phyloP scores from a whole-genome alignment of 30 jellyfish, hydroid and myxozoan genomes.

The Aurelia aurita complex sp. Pacific region DNA sequence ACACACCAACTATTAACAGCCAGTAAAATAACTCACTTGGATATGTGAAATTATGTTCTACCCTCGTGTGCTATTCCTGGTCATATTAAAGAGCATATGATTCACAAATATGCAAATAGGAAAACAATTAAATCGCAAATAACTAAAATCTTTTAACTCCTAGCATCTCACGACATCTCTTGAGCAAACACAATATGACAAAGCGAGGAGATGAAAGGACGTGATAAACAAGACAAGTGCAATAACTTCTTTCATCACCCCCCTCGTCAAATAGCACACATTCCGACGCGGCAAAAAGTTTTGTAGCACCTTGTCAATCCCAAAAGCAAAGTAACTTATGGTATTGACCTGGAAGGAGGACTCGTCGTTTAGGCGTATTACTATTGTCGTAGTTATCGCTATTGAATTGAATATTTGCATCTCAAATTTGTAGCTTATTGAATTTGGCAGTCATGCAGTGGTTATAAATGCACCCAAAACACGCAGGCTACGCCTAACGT shows the following conservation, averaged over 20 bases:
- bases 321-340: slow-evolving; percentile 33
- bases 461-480: no score
- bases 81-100: neutral
- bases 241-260: slow-evolving; percentile 41
- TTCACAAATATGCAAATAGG: slow-evolving; percentile 6
- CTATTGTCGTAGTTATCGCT: no score
- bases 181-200: slow-evolving; percentile 55
- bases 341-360: slow-evolving; percentile 40
- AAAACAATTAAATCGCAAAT: slow-evolving; percentile 18
- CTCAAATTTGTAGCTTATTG: no score
- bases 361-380: no score
- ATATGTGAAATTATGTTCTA: no score
- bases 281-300: slow-evolving; percentile 47
- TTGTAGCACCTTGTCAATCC: slow-evolving; percentile 63
- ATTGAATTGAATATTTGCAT: no score
- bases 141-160: neutral
- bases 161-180: slow-evolving; percentile 20
- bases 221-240: slow-evolving; percentile 19
- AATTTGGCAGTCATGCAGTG: no score
- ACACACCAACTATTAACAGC: no score
- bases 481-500: no score
- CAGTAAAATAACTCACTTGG: no score
- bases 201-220: slow-evolving; percentile 30
- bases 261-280: slow-evolving; percentile 44
- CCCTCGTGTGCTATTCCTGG: neutral